Evolutionary conservation across 2,113 vertebrate genomes (phyloP), one percentile per base, ranked within the genome.

Genomic region (Alces alces): DNA sequence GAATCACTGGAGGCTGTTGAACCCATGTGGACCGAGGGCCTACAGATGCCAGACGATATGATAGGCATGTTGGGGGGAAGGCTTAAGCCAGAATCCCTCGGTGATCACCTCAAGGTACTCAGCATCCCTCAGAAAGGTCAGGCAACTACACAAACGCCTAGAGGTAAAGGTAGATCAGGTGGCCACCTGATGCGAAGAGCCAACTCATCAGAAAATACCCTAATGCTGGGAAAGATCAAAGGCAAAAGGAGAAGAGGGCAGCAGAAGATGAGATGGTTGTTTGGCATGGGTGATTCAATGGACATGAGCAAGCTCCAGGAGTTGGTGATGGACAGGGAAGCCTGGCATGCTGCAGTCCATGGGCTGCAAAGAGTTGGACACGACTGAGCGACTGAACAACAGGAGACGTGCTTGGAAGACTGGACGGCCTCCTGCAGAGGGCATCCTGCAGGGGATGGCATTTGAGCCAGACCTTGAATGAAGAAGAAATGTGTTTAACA

Each of bases 1-100:
- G 86, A 25, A 2, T 43, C 58, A 6, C 55, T 60, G 36, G 14
- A 50, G 85, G 27, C 16, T 70, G 21, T 70, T 47, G 30, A n/a
- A 54, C 45, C 7, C 33, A 30, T 25, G 14, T 70, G 78, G 30
- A 23, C 5, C 1, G n/a, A 57, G 50, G 93, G 30, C 50, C 58
- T n/a, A 10, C 16, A n/a, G 76, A 36, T 50, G 5, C 21, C 28
- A 70, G 11, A 27, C 6, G 5, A 2, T 1, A 3, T 7, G 19
- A 19, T 25, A 50, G 39, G 80, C n/a, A 7, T 21, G 50, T 36
- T 16, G 2, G 5, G 83, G 33, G 79, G 11, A 36, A 36, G 17
- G 47, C 43, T 12, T 1, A 27, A 33, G 52, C 33, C 10, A 82
- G 39, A 39, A 27, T 45, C 85, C 17, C 19, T 30, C 3, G 25